Evolutionary conservation across 2,113 vertebrate species (phyloP).

Genomic region (Phylloscopus whistleri): DNA sequence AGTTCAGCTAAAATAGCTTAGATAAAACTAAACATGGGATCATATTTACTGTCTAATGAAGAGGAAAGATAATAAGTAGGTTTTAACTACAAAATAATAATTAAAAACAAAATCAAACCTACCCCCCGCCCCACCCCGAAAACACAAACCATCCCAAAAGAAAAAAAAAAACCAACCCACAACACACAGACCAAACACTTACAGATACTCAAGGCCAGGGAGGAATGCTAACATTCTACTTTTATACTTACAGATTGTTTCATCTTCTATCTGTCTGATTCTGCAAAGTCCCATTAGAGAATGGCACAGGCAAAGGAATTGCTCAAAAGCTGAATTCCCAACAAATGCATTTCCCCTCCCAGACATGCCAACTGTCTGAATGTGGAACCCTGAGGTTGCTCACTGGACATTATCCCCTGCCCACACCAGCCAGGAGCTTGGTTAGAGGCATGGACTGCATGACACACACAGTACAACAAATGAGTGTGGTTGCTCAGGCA

Average conservation of each 20-base stretch:
- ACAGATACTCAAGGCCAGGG: neutral
- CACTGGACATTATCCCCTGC: neutral
- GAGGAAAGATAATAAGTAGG: neutral
- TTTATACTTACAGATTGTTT: neutral
- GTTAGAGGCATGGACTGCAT: neutral
- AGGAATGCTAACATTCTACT: neutral
- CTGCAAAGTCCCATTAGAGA: neutral
- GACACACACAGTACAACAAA: neutral
- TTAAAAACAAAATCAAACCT: neutral
- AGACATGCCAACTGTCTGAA: neutral
- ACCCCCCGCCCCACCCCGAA: accelerated
- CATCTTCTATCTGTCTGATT: neutral
- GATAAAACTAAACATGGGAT: neutral
- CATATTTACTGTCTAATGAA: neutral
- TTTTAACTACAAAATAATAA: neutral
- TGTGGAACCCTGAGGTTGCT: neutral
- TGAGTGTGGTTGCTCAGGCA: neutral
- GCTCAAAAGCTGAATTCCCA: neutral
- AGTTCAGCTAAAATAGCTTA: neutral
- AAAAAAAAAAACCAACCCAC: neutral
- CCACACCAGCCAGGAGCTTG: neutral
- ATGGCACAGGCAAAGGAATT: neutral
- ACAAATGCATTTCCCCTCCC: neutral
- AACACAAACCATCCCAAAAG: neutral
- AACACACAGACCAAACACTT: neutral